phyloP scores from a whole-genome alignment of 2,797 vertebrate species.

The Chelmon rostratus region DNA sequence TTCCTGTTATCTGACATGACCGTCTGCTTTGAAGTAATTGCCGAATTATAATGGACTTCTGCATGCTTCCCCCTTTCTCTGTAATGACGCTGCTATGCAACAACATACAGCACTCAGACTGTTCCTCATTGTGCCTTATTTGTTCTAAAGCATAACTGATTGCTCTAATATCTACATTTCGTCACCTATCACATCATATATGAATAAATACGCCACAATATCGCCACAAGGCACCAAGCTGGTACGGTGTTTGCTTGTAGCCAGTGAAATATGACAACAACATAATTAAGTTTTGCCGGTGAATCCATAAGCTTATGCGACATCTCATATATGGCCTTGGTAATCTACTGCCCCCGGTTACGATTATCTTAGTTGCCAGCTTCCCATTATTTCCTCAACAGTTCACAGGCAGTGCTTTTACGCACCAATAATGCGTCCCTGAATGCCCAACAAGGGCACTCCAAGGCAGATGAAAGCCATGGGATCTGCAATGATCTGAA shows the following conservation, averaged over 20 bases:
- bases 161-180: constrained; percentile 22
- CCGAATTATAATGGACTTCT: constrained; percentile 24
- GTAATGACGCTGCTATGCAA: constrained; percentile 27
- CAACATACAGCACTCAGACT: constrained; percentile 2
- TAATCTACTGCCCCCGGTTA: constrained; percentile 55
- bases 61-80: constrained; percentile 19
- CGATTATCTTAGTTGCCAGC: constrained; percentile 45
- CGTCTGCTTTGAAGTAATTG: constrained; percentile 52
- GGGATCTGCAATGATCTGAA: constrained; percentile 42
- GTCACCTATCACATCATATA: constrained; percentile 26
- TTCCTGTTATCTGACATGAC: constrained; percentile 45
- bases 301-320: constrained; percentile 50
- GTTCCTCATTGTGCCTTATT: background rate
- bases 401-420: constrained; percentile 44
- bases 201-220: constrained; percentile 21
- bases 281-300: constrained; percentile 49
- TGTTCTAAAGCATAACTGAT: constrained; percentile 15
- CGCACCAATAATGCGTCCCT: constrained; percentile 38
- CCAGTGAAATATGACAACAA: constrained; percentile 39
- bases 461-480: constrained; percentile 6
- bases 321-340: constrained; percentile 45
- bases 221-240: constrained; percentile 31
- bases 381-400: constrained; percentile 53
- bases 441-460: constrained; percentile 52
- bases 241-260: constrained; percentile 42